These are phyloP conservation scores for Geotrupes spiniger DNA, from an alignment of 2,888 invertebrate genomes.

Conservation along the genomic window DNA sequence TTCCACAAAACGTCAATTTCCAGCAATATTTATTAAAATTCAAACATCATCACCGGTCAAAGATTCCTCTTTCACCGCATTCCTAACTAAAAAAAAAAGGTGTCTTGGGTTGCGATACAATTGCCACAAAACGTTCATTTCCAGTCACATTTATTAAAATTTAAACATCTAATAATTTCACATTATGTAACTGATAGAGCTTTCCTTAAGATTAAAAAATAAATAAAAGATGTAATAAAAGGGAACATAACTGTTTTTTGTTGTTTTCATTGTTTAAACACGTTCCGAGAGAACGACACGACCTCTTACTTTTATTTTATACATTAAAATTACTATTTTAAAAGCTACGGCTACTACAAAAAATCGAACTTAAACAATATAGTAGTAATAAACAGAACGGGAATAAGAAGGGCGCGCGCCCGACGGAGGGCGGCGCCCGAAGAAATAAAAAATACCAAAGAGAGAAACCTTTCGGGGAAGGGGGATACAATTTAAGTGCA, in stretches of 20 bases:
- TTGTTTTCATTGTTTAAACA: constrained; percentile 4
- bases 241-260: constrained; percentile 3
- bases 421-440: too few relatives aligned
- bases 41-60: too few relatives aligned
- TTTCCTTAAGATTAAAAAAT: constrained; percentile 40
- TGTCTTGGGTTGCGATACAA: too few relatives aligned
- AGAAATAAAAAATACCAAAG: constrained; percentile 2
- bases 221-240: constrained; percentile 24
- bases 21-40: too few relatives aligned
- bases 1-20: too few relatives aligned
- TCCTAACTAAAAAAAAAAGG: too few relatives aligned
- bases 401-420: constrained; percentile 8
- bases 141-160: constrained; percentile 50
- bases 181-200: constrained; percentile 39
- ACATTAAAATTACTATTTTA: too few relatives aligned
- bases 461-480: constrained; percentile 27
- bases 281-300: neutral
- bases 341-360: too few relatives aligned
- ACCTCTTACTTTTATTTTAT: too few relatives aligned
- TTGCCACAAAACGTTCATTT: constrained; percentile 25
- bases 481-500: constrained; percentile 43
- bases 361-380: too few relatives aligned
- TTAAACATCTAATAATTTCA: constrained; percentile 49
- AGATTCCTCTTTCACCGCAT: too few relatives aligned
- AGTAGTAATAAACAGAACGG: neutral